Evolutionary conservation across 1,140 invertebrate genomes (phyloP), one percentile per base, ranked within the genome.

Genomic region (Maniola jurtina): DNA sequence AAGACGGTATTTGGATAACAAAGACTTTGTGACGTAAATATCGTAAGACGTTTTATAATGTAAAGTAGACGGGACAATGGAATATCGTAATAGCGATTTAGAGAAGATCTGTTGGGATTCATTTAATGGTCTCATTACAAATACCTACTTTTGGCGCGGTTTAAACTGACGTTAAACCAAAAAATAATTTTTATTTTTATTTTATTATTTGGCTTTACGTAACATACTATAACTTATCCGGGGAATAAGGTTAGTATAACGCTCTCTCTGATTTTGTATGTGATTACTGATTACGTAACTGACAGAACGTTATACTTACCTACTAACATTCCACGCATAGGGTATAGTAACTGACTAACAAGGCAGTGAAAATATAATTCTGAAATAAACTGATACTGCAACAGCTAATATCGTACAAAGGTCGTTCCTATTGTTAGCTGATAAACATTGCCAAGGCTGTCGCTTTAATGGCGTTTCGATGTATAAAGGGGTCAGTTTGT

Each of bases 1-100:
- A 50, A 50, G 7, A 8, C 14, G 10, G 48, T 15, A 50, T 50
- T 50, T 25, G 48, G 0, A 8, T 50, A 25, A 50, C 14, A 50
- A 42, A 42, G 40, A 50, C 45, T 13, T 47, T 13, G 14, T 16
- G 48, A 50, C 48, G 16, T 16, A 50, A 50, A 16, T 25, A 25
- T 45, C 42, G 9, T 45, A 45, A 45, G 13, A 16, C 48, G 16
- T 15, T 50, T 6, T 50, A 11, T 50, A 9, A 50, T 50, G 14
- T 16, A 50, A 50, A 16, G 15, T 50, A 13, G 48, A 50, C 15
- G 9, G 42, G 48, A 50, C 48, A 50, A 50, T 50, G 16, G 48
- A 50, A 50, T 25, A 50, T 50, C 16, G 7, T 50, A 50, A 25
- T 50, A 14, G 7, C 48, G 14, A 50, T 50, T 42, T 50, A 14